Evolutionary conservation across 2,113 vertebrate species (phyloP).

Genomic region (Rhabdornis inornatus): DNA sequence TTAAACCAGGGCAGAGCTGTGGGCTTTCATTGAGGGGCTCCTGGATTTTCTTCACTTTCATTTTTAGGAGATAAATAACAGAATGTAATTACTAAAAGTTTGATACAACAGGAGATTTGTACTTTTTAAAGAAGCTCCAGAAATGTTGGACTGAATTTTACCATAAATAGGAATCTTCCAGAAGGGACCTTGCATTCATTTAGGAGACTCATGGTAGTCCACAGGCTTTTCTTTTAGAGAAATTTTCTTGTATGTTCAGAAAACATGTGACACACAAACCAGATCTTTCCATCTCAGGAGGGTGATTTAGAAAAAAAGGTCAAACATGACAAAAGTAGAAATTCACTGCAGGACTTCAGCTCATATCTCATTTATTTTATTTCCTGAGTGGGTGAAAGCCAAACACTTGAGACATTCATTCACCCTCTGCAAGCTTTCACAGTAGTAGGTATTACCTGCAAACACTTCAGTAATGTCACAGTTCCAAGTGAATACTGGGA

Average conservation of each 20-base stretch:
- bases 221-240: neutral
- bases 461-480: neutral
- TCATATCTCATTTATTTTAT: neutral
- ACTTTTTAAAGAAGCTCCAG: neutral
- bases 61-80: neutral
- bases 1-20: neutral
- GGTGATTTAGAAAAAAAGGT: neutral
- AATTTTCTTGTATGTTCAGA: neutral
- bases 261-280: neutral
- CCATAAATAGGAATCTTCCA: neutral
- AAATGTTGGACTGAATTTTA: neutral
- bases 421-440: neutral
- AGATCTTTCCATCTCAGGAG: neutral
- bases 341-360: neutral
- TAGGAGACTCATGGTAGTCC: neutral
- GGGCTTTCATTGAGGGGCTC: neutral
- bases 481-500: neutral
- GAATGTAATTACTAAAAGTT: neutral
- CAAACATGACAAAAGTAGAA: neutral
- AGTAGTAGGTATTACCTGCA: neutral
- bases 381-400: neutral
- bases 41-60: neutral
- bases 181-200: neutral
- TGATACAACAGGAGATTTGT: neutral
- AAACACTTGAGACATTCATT: neutral